Conservation (phyloP, 1,140 invertebrate species). For the Drosophila pseudoananassae region DNA sequence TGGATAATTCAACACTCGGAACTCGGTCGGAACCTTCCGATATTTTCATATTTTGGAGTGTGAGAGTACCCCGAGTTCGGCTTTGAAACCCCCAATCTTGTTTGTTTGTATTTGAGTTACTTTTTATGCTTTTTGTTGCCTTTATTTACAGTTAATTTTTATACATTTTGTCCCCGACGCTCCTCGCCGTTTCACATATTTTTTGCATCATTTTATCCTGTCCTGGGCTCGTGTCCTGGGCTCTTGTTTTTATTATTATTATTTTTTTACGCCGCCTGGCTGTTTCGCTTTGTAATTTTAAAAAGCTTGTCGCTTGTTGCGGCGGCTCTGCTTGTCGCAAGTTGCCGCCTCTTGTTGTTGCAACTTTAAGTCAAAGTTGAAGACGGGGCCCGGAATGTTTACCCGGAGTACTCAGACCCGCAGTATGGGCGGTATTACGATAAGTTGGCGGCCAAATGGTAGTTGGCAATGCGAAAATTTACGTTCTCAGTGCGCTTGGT, state of each 20-base stretch:
- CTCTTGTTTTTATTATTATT: slow-evolving; percentile 3
- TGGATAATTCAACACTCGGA: too few species aligned
- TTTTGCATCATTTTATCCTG: slow-evolving; percentile 4
- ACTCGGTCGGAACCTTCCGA: neutral
- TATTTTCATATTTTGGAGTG: neutral
- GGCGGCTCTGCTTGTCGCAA: slow-evolving; percentile 27
- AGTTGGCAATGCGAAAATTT: slow-evolving; percentile 17
- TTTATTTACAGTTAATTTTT: slow-evolving; percentile 65
- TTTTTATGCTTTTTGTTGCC: slow-evolving; percentile 30
- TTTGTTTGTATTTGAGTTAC: slow-evolving; percentile 18
- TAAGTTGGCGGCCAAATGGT: slow-evolving; percentile 19
- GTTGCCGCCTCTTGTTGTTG: slow-evolving; percentile 13
- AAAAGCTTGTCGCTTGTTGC: slow-evolving; percentile 36
- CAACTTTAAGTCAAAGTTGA: slow-evolving; percentile 45
- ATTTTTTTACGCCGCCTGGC: slow-evolving; percentile 8
- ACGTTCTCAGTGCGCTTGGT: slow-evolving; percentile 14
- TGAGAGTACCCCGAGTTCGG: neutral
- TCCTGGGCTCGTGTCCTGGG: neutral
- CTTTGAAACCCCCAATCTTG: neutral
- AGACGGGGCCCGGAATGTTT: slow-evolving; percentile 16
- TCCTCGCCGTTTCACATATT: slow-evolving; percentile 1
- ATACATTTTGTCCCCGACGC: slow-evolving; percentile 21
- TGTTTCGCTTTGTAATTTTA: slow-evolving; percentile 26
- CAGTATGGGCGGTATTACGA: neutral
- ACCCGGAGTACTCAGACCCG: neutral